Percentiles rank a stretch among this genome's conserved stretches.
phyloP scores from a whole-genome alignment of 2,888 invertebrate species.

The Tipula helvola region DNA sequence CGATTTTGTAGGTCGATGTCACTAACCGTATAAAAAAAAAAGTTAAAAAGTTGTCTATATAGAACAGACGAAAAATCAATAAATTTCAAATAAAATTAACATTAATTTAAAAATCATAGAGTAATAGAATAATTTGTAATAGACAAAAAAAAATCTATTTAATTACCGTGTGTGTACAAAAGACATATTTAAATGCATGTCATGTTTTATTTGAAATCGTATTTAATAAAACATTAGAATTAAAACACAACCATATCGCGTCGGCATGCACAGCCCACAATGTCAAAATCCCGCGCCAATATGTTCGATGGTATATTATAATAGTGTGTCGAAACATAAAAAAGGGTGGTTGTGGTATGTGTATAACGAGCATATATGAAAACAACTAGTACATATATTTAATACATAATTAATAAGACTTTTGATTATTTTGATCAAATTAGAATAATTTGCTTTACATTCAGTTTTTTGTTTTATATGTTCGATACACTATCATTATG shows the following conservation, averaged over 20 bases:
- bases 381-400: background rate
- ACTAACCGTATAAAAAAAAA: background rate
- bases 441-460: background rate
- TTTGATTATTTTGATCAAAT: slow-evolving; percentile 4
- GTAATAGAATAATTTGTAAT: slow-evolving; percentile 4
- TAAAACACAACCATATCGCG: background rate
- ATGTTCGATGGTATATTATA: background rate
- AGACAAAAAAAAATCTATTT: background rate
- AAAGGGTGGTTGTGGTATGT: background rate
- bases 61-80: background rate
- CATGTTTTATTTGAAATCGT: background rate
- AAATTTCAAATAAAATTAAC: slow-evolving; percentile 4
- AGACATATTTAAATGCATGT: background rate
- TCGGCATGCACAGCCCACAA: background rate
- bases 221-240: background rate
- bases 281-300: background rate
- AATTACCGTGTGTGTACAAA: background rate
- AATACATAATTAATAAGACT: background rate
- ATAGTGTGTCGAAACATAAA: background rate
- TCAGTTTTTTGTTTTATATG: background rate
- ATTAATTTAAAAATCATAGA: background rate
- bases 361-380: background rate
- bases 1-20: background rate
- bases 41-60: background rate
- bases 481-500: background rate